phyloP scores from a whole-genome alignment of 2,113 vertebrate species.

The Caranx ignobilis region DNA sequence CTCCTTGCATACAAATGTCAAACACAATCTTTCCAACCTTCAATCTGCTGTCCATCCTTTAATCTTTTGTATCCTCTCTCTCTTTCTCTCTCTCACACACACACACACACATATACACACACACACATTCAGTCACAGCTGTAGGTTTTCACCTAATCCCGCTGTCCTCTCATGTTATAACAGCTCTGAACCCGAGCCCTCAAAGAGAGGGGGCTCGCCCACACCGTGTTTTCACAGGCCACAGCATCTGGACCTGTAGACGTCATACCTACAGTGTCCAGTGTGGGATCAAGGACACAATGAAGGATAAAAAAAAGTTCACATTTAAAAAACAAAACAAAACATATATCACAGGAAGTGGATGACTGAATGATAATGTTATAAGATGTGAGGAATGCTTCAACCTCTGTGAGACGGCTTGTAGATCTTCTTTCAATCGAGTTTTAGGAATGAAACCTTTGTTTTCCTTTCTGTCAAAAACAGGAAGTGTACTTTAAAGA shows the following conservation, averaged over 20 bases:
- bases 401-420: background rate
- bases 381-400: background rate
- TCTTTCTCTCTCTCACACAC: constrained; percentile 9
- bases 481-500: background rate
- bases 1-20: constrained; percentile 38
- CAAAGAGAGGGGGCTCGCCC: constrained; percentile 66
- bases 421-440: background rate
- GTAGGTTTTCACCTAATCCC: constrained; percentile 73
- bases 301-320: constrained; percentile 51
- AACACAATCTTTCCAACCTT: constrained; percentile 46
- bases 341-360: constrained; percentile 53
- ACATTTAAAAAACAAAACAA: constrained; percentile 18
- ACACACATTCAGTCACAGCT: constrained; percentile 60
- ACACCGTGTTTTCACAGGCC: constrained; percentile 75
- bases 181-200: constrained; percentile 75
- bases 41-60: constrained; percentile 53
- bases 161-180: constrained; percentile 79
- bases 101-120: background rate
- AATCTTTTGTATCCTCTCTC: constrained; percentile 48
- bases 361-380: constrained; percentile 31
- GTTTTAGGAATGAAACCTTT: constrained; percentile 1
- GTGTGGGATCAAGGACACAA: constrained; percentile 73
- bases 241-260: constrained; percentile 69
- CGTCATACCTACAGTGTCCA: constrained; percentile 65
- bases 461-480: background rate